These are phyloP conservation scores for Aurelia sp. DNA, from an alignment of 30 jellyfish, hydroid and myxozoan genomes.

Conservation along the genomic window DNA sequence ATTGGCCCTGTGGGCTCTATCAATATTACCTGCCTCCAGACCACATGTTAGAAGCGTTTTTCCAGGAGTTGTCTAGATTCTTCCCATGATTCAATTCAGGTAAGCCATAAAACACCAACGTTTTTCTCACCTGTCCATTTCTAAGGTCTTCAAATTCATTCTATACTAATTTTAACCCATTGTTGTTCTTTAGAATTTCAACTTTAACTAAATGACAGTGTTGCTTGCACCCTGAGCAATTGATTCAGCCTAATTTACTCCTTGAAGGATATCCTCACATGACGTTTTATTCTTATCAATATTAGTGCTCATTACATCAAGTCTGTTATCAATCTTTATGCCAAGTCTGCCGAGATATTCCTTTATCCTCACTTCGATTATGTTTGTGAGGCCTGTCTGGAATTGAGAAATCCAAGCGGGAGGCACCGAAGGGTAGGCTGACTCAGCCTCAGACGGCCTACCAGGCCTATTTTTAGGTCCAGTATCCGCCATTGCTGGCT, in stretches of 20 bases:
- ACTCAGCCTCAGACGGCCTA: not conserved
- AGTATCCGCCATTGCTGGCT: constrained; percentile 2
- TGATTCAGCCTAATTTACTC: not conserved
- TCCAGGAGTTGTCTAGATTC: constrained; percentile 7
- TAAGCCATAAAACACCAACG: too few relatives aligned
- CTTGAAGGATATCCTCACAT: not conserved
- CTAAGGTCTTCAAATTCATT: too few relatives aligned
- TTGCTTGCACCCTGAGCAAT: not conserved
- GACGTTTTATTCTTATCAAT: not conserved
- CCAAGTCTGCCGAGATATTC: not conserved
- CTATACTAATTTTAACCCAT: too few relatives aligned
- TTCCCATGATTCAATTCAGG: constrained; percentile 17
- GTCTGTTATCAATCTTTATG: not conserved
- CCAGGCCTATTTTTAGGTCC: not conserved
- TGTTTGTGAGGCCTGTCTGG: not conserved
- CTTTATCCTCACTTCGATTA: not conserved
- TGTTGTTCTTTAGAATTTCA: not conserved
- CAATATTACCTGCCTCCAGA: constrained; percentile 9
- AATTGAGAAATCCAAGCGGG: not conserved
- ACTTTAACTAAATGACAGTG: not conserved
- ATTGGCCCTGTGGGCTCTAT: constrained; percentile 6
- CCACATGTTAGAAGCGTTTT: constrained; percentile 11
- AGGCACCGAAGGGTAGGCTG: not conserved
- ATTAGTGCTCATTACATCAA: not conserved
- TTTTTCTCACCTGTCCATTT: constrained; percentile 15